These are phyloP conservation scores for Minunthozetes semirufus DNA, from an alignment of 2,888 invertebrate species.

Conservation along the genomic window DNA sequence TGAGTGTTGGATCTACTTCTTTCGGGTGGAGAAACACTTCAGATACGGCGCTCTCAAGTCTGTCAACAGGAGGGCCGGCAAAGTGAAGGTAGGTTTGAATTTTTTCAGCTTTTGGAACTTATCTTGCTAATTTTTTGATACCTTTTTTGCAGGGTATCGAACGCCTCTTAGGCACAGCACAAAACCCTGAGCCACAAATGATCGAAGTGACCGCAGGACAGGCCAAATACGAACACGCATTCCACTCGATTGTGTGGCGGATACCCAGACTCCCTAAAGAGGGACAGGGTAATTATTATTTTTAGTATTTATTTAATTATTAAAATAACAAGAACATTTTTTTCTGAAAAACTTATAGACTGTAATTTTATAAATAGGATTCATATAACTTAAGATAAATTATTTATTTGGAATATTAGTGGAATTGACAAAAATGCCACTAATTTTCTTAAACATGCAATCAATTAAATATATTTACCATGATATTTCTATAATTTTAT, in stretches of 20 bases:
- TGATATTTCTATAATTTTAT: no score
- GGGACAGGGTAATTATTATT: slow-evolving; percentile 70
- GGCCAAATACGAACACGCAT: slow-evolving; percentile 98
- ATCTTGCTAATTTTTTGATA: not conserved
- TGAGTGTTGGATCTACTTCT: slow-evolving; percentile 98
- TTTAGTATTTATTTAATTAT: no score
- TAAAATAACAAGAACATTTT: no score
- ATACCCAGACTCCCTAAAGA: slow-evolving; percentile 95
- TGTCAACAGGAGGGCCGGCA: slow-evolving; percentile 57
- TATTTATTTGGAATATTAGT: no score
- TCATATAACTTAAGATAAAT: no score
- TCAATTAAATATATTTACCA: no score
- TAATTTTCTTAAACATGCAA: no score
- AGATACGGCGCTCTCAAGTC: slow-evolving; percentile 95
- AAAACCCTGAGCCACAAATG: slow-evolving; percentile 77
- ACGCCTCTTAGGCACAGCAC: slow-evolving; percentile 80
- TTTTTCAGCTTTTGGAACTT: not conserved
- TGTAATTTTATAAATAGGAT: no score
- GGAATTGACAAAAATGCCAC: no score
- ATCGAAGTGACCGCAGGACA: slow-evolving; percentile 93
- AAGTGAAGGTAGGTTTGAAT: slow-evolving; percentile 49
- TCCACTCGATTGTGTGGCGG: slow-evolving; percentile 94
- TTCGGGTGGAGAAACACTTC: slow-evolving; percentile 96
- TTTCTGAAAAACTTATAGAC: no score
- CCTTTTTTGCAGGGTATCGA: slow-evolving; percentile 64